These are phyloP conservation scores for Idaea straminata DNA, from an alignment of 2,888 invertebrate genomes.

Conservation along the genomic window DNA sequence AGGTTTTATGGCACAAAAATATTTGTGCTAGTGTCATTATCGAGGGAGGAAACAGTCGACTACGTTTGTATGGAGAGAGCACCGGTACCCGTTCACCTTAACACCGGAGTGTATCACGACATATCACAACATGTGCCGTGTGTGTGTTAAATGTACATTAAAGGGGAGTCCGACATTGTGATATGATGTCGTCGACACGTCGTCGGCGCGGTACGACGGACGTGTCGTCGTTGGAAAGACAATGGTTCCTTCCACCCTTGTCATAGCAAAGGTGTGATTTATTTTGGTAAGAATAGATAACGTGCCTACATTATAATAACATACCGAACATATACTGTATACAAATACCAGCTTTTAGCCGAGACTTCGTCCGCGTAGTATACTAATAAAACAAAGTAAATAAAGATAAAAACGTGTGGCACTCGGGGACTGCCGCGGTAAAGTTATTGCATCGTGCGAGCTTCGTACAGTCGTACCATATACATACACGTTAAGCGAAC, in stretches of 20 bases:
- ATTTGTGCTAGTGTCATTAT: too few relatives aligned
- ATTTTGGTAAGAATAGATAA: slow-evolving; percentile 16
- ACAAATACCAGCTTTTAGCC: background rate
- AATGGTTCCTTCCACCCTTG: slow-evolving; percentile 24
- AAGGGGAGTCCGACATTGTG: slow-evolving; percentile 14
- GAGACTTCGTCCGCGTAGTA: background rate
- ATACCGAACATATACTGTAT: background rate
- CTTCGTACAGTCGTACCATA: too few relatives aligned
- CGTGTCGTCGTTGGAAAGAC: slow-evolving; percentile 2
- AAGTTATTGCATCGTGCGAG: too few relatives aligned
- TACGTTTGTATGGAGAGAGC: too few relatives aligned
- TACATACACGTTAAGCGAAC: too few relatives aligned
- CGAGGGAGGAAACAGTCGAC: too few relatives aligned
- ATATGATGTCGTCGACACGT: slow-evolving; percentile 15
- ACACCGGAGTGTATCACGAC: background rate
- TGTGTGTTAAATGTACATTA: slow-evolving; percentile 13
- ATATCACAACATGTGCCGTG: background rate
- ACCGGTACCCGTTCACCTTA: too few relatives aligned
- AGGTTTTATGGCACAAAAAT: too few relatives aligned
- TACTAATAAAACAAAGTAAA: too few relatives aligned
- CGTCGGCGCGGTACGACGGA: background rate
- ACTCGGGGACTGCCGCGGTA: too few relatives aligned
- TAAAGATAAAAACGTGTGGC: too few relatives aligned
- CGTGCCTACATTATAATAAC: slow-evolving; percentile 1
- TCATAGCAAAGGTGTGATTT: slow-evolving; percentile 20